A percentile compares a stretch with the other conserved stretches of the same genome.
phyloP scores from a whole-genome alignment of 2,797 vertebrate species.

The Acropternis orthonyx region DNA sequence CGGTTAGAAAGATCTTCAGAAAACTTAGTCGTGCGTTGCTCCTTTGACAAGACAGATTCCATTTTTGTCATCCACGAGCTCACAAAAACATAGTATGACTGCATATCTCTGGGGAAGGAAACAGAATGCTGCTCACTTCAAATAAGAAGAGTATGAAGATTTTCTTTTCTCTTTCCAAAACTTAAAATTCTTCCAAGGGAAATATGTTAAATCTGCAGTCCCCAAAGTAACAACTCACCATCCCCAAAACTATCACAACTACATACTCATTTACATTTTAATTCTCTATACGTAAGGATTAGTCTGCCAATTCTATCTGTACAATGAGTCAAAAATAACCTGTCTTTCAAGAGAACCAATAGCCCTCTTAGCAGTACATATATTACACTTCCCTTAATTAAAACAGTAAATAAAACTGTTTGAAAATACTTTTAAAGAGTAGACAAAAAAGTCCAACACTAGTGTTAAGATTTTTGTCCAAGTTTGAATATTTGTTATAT shows the following conservation, averaged over 20 bases:
- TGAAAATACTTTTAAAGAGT: background rate
- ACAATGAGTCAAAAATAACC: background rate
- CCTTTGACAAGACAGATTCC: slow-evolving; percentile 93
- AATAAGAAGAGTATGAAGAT: background rate
- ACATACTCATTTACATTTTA: background rate
- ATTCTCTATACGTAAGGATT: background rate
- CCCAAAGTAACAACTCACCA: background rate
- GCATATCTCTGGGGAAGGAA: slow-evolving; percentile 87
- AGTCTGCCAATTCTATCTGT: background rate
- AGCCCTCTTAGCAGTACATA: background rate
- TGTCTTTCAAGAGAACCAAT: background rate
- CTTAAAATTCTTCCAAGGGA: background rate
- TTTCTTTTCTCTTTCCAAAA: background rate
- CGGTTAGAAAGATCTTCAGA: slow-evolving; percentile 91
- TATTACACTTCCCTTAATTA: background rate
- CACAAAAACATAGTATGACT: slow-evolving; percentile 97
- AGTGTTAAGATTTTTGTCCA: background rate
- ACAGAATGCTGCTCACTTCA: background rate
- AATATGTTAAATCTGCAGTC: background rate
- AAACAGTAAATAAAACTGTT: background rate
- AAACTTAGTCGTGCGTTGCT: slow-evolving; percentile 86
- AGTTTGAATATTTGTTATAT: background rate
- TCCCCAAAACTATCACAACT: background rate
- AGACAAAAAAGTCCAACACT: background rate
- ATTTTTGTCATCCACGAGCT: slow-evolving; percentile 99